phyloP scores from a whole-genome alignment of 2,888 invertebrate species.

The Lampropteryx suffumata region DNA sequence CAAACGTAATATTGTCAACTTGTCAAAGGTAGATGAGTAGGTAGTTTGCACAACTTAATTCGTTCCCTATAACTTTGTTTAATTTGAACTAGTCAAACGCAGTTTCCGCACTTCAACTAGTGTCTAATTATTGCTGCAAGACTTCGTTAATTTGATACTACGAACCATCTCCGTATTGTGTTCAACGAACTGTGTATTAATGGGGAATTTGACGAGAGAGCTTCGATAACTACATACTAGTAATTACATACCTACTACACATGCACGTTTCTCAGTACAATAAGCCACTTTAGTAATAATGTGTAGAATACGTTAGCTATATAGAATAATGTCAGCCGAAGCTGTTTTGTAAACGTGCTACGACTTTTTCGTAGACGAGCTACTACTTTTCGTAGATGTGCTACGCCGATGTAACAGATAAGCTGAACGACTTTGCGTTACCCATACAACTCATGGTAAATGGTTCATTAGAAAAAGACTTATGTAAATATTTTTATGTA shows the following conservation, averaged over 20 bases:
- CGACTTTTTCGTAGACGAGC: background rate
- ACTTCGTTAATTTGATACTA: constrained; percentile 69
- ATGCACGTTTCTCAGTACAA: no score
- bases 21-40: constrained; percentile 41
- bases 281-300: no score
- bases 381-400: background rate
- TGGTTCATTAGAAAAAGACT: no score
- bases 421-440: no score
- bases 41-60: constrained; percentile 60
- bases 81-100: constrained; percentile 70
- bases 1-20: constrained; percentile 33
- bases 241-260: background rate
- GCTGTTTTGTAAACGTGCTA: constrained; percentile 3
- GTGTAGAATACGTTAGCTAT: no score
- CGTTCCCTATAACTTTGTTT: constrained; percentile 65
- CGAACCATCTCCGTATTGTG: constrained; percentile 58
- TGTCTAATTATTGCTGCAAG: constrained; percentile 72
- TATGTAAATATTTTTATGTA: no score
- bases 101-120: constrained; percentile 45
- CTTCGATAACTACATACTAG: constrained; percentile 1
- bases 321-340: no score
- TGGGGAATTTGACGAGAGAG: constrained; percentile 36
- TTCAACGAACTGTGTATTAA: constrained; percentile 45
- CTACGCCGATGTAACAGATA: background rate
- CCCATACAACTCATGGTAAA: no score